These are phyloP conservation scores for Alectura lathami DNA, from an alignment of 2,113 vertebrate species.

Conservation along the genomic window DNA sequence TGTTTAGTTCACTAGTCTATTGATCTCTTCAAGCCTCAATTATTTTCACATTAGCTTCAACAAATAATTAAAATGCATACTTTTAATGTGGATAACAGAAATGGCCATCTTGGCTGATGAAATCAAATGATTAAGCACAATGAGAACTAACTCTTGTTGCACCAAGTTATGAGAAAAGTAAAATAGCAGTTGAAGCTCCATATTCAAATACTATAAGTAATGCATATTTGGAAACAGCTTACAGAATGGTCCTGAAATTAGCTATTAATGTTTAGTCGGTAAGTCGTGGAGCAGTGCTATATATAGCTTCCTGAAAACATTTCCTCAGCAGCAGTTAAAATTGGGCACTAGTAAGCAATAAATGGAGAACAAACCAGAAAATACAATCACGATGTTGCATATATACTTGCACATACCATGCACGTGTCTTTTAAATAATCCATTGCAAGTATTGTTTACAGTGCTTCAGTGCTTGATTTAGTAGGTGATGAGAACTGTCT, in stretches of 20 bases:
- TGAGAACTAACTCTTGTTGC: background rate
- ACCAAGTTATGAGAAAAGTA: background rate
- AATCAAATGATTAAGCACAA: background rate
- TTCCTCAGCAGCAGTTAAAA: background rate
- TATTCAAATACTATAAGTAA: background rate
- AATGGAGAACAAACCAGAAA: background rate
- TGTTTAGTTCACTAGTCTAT: background rate
- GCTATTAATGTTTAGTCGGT: background rate
- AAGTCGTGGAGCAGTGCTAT: background rate
- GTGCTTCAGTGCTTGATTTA: background rate
- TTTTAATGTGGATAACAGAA: background rate
- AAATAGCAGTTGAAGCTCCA: background rate
- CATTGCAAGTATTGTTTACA: background rate
- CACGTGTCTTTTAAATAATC: background rate
- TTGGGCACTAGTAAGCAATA: background rate
- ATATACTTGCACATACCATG: background rate
- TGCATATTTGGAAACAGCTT: background rate
- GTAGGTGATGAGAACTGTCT: background rate
- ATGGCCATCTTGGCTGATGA: background rate
- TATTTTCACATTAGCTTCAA: background rate
- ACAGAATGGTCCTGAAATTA: background rate
- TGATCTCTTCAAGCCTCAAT: background rate
- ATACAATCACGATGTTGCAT: background rate
- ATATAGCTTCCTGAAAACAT: background rate
- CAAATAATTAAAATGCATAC: background rate